Percentiles rank a stretch among this genome's conserved stretches.
Evolutionary conservation across 2,113 vertebrate genomes (phyloP).

Genomic region (Glaucidium brasilianum): DNA sequence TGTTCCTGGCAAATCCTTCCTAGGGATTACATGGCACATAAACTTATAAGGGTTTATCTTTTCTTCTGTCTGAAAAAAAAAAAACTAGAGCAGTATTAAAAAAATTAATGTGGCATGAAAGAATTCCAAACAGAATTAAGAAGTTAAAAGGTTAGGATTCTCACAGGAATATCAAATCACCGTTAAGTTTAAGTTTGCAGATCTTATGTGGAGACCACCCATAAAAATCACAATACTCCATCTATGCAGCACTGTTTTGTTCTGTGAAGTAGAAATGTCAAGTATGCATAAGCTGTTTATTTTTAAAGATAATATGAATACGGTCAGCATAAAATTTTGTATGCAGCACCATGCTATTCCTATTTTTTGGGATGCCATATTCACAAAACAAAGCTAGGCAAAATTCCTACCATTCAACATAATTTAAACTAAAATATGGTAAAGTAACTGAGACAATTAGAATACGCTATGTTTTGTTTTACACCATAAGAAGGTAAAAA

Average conservation of each 20-base stretch:
- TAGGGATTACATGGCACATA: constrained; percentile 9
- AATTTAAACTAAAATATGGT: not conserved
- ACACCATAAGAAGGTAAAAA: not conserved
- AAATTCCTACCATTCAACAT: not conserved
- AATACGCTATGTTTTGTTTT: not conserved
- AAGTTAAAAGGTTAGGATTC: not conserved
- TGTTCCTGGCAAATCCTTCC: constrained; percentile 17
- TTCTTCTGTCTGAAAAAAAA: not conserved
- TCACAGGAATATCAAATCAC: not conserved
- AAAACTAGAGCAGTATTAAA: not conserved
- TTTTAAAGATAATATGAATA: not conserved
- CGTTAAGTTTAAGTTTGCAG: not conserved
- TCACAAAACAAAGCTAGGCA: not conserved
- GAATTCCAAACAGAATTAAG: not conserved
- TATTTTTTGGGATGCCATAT: not conserved
- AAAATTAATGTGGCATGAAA: not conserved
- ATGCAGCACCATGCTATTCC: not conserved
- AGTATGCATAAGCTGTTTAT: not conserved
- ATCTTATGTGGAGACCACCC: not conserved
- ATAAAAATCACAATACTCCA: not conserved
- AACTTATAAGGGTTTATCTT: constrained; percentile 14
- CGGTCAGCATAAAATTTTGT: not conserved
- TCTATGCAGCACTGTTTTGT: not conserved
- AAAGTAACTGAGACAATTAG: not conserved
- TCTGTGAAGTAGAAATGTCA: not conserved